phyloP scores from a whole-genome alignment of 2,113 vertebrate species.

The Campylomormyrus numenius region DNA sequence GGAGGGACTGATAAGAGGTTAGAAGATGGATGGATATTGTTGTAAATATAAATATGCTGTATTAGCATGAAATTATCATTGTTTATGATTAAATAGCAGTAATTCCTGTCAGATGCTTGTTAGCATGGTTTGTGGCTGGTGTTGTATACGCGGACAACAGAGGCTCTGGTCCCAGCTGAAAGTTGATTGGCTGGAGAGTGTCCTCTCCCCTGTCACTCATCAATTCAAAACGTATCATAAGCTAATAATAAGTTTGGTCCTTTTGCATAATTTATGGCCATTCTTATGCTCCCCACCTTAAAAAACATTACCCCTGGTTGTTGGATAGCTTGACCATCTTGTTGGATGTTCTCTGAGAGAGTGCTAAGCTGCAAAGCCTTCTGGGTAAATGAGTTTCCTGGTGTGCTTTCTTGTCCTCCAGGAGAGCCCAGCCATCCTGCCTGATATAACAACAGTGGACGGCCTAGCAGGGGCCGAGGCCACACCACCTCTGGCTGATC shows the following conservation, averaged over 20 bases:
- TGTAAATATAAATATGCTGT: background rate
- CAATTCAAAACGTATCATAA: background rate
- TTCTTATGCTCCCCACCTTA: background rate
- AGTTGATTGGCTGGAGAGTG: background rate
- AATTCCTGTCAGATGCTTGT: background rate
- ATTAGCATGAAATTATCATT: background rate
- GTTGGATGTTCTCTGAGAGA: background rate
- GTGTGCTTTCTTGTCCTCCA: slow-evolving; percentile 27
- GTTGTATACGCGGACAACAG: background rate
- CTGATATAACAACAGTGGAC: slow-evolving; percentile 53
- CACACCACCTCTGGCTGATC: slow-evolving; percentile 41
- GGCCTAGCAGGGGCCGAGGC: slow-evolving; percentile 43
- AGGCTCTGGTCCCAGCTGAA: background rate
- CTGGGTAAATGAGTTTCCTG: background rate
- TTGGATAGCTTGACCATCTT: background rate
- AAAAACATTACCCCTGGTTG: background rate
- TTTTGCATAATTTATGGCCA: background rate
- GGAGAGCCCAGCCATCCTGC: slow-evolving; percentile 57
- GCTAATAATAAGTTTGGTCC: background rate
- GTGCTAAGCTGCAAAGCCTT: background rate
- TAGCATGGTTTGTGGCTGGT: background rate
- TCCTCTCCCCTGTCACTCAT: background rate
- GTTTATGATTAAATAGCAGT: background rate
- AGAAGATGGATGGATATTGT: background rate
- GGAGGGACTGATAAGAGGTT: too few relatives aligned